These are phyloP conservation scores for Sula dactylatra DNA, from an alignment of 2,113 vertebrate genomes.

Conservation along the genomic window DNA sequence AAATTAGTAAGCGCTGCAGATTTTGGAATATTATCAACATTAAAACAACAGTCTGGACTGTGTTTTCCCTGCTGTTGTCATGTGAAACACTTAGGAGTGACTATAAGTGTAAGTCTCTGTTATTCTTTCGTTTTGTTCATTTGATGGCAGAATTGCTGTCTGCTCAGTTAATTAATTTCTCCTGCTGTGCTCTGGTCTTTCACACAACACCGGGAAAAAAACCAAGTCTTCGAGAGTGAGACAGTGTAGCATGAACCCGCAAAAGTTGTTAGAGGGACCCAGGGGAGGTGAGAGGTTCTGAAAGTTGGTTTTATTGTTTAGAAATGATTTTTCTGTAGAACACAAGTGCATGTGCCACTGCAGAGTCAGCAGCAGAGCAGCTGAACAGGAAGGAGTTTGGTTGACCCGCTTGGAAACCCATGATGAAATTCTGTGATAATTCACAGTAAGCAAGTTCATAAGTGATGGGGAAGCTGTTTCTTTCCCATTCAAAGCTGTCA, in stretches of 20 bases:
- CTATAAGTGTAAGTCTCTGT: conserved; percentile 13
- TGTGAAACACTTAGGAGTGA: conserved; percentile 34
- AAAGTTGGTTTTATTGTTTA: not conserved
- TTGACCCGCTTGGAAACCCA: not conserved
- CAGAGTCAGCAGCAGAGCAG: not conserved
- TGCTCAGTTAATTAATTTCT: conserved; percentile 46
- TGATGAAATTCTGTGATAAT: not conserved
- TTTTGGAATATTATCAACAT: conserved; percentile 55
- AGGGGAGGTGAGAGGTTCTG: not conserved
- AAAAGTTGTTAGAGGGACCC: not conserved
- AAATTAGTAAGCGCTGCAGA: not conserved
- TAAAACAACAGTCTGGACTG: conserved; percentile 48
- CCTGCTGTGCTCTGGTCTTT: not conserved
- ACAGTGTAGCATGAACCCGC: not conserved
- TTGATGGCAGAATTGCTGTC: conserved; percentile 39
- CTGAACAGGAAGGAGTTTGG: not conserved
- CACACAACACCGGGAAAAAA: not conserved
- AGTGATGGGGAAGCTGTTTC: not conserved
- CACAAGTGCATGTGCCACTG: not conserved
- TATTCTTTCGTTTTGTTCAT: conserved; percentile 42
- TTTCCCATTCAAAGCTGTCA: not conserved
- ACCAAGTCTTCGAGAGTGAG: not conserved
- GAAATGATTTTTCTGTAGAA: not conserved
- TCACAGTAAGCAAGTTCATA: not conserved
- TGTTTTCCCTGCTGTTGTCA: conserved; percentile 49